A percentile compares a stretch with the other conserved stretches of the same genome.
These are phyloP conservation scores for Rhodinocichla rosea DNA, from an alignment of 2,113 vertebrate species.

Conservation along the genomic window DNA sequence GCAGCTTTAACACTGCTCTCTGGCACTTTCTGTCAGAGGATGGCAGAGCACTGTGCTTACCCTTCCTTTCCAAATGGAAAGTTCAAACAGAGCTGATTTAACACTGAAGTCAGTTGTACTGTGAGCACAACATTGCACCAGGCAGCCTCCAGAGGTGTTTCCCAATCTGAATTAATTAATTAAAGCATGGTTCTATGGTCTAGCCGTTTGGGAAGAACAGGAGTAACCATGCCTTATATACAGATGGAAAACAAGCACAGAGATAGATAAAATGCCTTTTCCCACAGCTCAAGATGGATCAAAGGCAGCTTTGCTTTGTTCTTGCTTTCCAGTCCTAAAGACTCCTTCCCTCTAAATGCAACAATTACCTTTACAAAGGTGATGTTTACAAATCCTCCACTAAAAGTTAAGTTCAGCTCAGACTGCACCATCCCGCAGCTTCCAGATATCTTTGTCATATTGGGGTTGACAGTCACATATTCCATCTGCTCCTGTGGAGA, in stretches of 20 bases:
- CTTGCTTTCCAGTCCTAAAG: not conserved
- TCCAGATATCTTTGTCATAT: constrained; percentile 62
- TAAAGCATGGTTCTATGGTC: not conserved
- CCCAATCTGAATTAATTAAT: not conserved
- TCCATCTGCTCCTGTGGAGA: constrained; percentile 54
- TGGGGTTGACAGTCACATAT: constrained; percentile 79
- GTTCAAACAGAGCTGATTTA: not conserved
- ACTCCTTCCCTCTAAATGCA: not conserved
- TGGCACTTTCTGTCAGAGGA: not conserved
- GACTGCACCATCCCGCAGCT: constrained; percentile 64
- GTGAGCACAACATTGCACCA: not conserved
- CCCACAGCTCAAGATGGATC: not conserved
- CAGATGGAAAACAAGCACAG: not conserved
- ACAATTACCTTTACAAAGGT: constrained; percentile 82
- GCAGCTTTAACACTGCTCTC: not conserved
- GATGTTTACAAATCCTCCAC: constrained; percentile 75
- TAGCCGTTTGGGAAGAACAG: not conserved
- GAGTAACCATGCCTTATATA: not conserved
- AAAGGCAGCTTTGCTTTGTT: not conserved
- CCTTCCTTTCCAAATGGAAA: not conserved
- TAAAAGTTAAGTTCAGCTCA: constrained; percentile 75
- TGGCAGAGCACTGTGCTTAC: not conserved
- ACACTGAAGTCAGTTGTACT: not conserved
- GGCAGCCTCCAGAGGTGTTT: not conserved
- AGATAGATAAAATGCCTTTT: not conserved